Percentiles rank a stretch among this genome's conserved stretches.
Conservation (phyloP, 2,113 vertebrate genomes). For the Phocoena phocoena region DNA sequence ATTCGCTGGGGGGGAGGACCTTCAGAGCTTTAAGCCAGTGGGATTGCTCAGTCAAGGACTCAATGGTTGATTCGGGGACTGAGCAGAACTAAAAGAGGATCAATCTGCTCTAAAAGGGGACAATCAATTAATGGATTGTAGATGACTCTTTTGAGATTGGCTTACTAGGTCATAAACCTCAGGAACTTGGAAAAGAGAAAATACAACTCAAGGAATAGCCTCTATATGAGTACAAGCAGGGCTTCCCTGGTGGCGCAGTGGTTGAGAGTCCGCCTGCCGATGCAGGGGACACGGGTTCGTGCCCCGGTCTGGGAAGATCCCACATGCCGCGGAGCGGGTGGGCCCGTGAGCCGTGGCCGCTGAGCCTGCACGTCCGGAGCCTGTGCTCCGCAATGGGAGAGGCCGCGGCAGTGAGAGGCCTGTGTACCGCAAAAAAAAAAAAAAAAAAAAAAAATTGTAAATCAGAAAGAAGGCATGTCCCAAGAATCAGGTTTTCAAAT, state of each 20-base stretch:
- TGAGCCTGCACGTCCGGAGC: too few relatives aligned
- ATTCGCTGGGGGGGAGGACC: background rate
- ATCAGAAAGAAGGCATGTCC: background rate
- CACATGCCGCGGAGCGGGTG: too few relatives aligned
- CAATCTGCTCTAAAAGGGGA: background rate
- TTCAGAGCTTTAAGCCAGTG: background rate
- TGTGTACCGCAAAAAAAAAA: too few relatives aligned
- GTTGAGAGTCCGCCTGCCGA: too few relatives aligned
- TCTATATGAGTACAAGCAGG: background rate
- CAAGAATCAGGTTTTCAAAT: constrained; percentile 40
- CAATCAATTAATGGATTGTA: background rate
- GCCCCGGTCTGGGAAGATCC: too few relatives aligned
- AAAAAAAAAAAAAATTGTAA: background rate
- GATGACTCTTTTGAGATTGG: background rate
- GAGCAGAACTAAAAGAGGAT: background rate
- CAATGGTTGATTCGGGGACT: background rate
- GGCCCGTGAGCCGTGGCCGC: too few relatives aligned
- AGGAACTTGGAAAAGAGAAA: background rate
- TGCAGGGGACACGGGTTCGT: too few relatives aligned
- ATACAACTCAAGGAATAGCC: background rate
- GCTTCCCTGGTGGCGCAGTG: too few relatives aligned
- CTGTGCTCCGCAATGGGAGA: too few relatives aligned
- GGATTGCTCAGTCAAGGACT: background rate
- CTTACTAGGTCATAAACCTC: background rate
- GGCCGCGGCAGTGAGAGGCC: too few relatives aligned